Conservation (phyloP, 2,113 vertebrate genomes). For the Peromyscus californicus region DNA sequence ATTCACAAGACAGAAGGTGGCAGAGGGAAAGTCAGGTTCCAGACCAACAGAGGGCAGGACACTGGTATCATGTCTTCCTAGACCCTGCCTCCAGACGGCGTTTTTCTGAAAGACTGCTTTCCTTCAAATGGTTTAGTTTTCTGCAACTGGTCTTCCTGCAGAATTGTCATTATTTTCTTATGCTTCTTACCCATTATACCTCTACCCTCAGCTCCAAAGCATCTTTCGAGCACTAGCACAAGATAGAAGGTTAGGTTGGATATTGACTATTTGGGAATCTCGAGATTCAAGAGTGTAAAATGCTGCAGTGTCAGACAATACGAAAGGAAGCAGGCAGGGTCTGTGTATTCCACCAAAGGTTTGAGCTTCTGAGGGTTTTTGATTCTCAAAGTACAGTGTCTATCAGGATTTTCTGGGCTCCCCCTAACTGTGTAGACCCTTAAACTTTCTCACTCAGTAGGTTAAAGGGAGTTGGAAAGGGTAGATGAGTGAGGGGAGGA, state of each 20-base stretch:
- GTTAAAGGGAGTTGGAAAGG: not conserved
- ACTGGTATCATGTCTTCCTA: not conserved
- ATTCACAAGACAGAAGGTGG: not conserved
- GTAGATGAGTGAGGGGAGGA: no score
- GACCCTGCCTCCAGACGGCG: not conserved
- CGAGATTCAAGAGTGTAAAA: not conserved
- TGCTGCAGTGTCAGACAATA: not conserved
- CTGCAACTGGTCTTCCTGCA: not conserved
- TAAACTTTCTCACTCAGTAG: not conserved
- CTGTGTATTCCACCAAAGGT: not conserved
- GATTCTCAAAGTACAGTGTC: not conserved
- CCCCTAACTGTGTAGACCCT: not conserved
- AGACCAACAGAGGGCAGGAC: not conserved
- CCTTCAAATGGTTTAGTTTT: constrained; percentile 6
- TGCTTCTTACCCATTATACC: not conserved
- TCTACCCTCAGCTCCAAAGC: not conserved
- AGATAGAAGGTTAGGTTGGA: not conserved
- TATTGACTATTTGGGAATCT: not conserved
- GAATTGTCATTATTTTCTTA: not conserved
- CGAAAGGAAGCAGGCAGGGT: not conserved
- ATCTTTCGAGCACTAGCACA: not conserved
- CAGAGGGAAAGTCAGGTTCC: not conserved
- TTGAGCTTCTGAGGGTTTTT: not conserved
- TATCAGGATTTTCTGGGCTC: not conserved
- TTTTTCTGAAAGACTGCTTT: not conserved